Conservation (phyloP, 53 echinoderm and acorn worm genomes). For the Hippasteria phrygiana region DNA sequence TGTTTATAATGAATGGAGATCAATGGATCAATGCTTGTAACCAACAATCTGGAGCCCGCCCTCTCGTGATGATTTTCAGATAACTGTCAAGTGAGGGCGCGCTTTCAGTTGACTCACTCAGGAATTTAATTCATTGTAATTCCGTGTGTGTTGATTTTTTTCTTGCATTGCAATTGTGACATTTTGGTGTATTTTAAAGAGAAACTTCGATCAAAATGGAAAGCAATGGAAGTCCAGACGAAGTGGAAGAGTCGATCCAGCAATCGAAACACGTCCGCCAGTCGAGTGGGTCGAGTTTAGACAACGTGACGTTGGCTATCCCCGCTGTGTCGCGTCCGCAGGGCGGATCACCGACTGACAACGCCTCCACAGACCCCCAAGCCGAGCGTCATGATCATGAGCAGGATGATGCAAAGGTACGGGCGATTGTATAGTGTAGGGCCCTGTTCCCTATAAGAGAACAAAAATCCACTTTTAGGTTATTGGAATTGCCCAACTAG, state of each 20-base stretch:
- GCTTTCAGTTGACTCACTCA: neutral
- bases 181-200: neutral
- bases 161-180: neutral
- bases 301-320: conserved; percentile 54
- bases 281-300: conserved; percentile 60
- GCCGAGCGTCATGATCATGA: neutral
- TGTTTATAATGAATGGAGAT: too few relatives aligned
- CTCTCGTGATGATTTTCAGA: conserved; percentile 4
- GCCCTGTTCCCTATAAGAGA: too few relatives aligned
- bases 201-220: conserved; percentile 47
- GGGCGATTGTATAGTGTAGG: too few relatives aligned
- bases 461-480: too few relatives aligned
- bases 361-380: conserved; percentile 36
- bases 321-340: neutral
- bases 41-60: conserved; percentile 26
- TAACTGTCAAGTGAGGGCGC: conserved; percentile 44
- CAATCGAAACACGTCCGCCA: conserved; percentile 54
- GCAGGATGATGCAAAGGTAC: conserved; percentile 21
- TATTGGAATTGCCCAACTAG: too few relatives aligned
- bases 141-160: neutral
- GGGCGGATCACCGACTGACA: conserved; percentile 19
- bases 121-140: neutral
- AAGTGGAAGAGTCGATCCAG: conserved; percentile 50
- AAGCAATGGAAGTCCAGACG: conserved; percentile 68
- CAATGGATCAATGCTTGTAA: too few relatives aligned